Percentiles rank a stretch among this genome's conserved stretches.
Evolutionary conservation across 2,113 vertebrate species (phyloP).

Genomic region (Lota lota): DNA sequence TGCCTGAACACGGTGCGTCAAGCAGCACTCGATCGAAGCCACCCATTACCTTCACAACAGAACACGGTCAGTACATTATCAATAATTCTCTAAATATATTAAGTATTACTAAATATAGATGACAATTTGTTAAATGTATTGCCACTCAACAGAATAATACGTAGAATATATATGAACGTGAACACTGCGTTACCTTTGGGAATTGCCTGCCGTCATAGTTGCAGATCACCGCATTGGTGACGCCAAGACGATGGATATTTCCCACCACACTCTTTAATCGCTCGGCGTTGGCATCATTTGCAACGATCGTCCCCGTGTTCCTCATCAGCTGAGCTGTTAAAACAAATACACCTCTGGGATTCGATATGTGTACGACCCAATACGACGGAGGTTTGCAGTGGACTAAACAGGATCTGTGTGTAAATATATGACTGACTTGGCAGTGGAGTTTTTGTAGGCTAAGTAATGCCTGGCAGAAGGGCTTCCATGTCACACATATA

Average conservation of each 20-base stretch:
- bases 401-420: background rate
- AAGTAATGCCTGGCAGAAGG: too few relatives aligned
- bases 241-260: conserved; percentile 91
- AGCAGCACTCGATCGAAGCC: conserved; percentile 93
- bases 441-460: background rate
- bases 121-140: background rate
- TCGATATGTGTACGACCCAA: too few relatives aligned
- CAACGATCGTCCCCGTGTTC: conserved; percentile 91
- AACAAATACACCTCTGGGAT: background rate
- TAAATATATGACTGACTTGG: background rate
- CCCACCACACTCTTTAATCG: conserved; percentile 91
- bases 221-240: conserved; percentile 87
- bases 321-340: conserved; percentile 92
- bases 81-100: too few relatives aligned
- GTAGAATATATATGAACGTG: background rate
- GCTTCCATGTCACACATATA: too few relatives aligned
- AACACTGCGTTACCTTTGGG: conserved; percentile 79
- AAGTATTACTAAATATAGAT: background rate
- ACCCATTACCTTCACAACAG: conserved; percentile 47
- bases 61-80: background rate
- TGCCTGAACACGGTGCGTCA: conserved; percentile 95
- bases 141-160: background rate
- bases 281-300: conserved; percentile 87
- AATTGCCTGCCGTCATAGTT: conserved; percentile 94
- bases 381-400: background rate